Percentiles rank a stretch among this genome's conserved stretches.
phyloP scores from a whole-genome alignment of 37 sponge, comb jelly and placozoan genomes.

The Spongilla lacustris region DNA sequence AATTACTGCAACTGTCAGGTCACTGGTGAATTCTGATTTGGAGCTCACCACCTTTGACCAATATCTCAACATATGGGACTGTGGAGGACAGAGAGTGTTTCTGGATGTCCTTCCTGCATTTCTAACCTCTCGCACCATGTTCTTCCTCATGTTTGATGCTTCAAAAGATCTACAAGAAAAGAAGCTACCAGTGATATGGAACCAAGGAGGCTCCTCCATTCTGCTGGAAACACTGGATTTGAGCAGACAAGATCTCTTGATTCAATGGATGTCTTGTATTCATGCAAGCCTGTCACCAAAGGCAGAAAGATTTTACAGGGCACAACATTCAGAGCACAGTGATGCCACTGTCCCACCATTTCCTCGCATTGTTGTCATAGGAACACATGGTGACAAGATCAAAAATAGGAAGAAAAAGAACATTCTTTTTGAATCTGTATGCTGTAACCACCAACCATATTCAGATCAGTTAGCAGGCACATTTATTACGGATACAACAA shows the following conservation, averaged over 20 bases:
- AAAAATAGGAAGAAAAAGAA: not conserved
- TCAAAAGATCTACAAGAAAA: slow-evolving; percentile 9
- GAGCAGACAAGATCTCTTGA: not conserved
- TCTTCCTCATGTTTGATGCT: slow-evolving; percentile 62
- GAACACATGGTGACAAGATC: slow-evolving; percentile 16
- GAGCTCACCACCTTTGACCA: too few relatives aligned
- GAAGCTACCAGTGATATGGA: not conserved
- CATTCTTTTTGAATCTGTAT: not conserved
- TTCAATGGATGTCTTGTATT: slow-evolving; percentile 11
- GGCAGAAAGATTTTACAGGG: too few relatives aligned
- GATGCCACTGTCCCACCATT: not conserved
- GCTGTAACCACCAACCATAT: not conserved
- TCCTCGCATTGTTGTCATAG: slow-evolving; percentile 6
- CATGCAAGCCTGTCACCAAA: not conserved
- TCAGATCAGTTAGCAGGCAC: not conserved
- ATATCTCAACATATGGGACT: slow-evolving; percentile 54
- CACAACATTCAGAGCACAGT: too few relatives aligned
- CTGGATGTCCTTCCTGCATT: slow-evolving; percentile 10
- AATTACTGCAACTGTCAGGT: too few relatives aligned
- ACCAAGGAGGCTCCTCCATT: slow-evolving; percentile 16
- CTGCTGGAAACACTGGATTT: not conserved
- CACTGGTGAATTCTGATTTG: too few relatives aligned
- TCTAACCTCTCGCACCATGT: slow-evolving; percentile 34
- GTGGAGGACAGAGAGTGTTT: slow-evolving; percentile 61
- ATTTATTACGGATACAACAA: not conserved